These are phyloP conservation scores for Huso huso DNA, from an alignment of 2,797 vertebrate species.

Conservation along the genomic window DNA sequence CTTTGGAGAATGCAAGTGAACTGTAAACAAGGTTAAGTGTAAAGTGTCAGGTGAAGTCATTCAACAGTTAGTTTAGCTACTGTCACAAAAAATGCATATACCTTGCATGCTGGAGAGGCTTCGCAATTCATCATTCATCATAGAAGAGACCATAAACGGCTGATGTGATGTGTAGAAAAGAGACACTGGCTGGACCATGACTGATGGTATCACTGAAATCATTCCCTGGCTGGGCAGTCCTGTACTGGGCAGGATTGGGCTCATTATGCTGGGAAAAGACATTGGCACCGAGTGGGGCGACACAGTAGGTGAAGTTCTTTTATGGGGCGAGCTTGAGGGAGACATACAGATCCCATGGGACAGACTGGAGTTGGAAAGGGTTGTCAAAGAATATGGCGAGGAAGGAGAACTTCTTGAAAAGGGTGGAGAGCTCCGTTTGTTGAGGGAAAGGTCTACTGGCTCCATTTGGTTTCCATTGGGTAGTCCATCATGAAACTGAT, in stretches of 20 bases:
- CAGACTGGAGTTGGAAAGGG: constrained; percentile 52
- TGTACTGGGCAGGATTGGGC: constrained; percentile 55
- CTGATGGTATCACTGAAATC: constrained; percentile 65
- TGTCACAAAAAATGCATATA: neutral
- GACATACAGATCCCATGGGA: constrained; percentile 61
- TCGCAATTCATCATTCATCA: constrained; percentile 65
- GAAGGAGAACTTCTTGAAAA: constrained; percentile 64
- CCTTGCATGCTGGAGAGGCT: constrained; percentile 59
- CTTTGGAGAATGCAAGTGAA: neutral
- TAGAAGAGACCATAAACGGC: constrained; percentile 69
- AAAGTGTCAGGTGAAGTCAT: too few relatives aligned
- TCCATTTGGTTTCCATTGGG: constrained; percentile 75
- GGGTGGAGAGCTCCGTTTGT: constrained; percentile 74
- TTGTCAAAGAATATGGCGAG: constrained; percentile 56
- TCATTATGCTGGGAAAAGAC: constrained; percentile 64
- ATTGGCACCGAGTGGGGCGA: constrained; percentile 66
- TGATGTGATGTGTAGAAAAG: constrained; percentile 78
- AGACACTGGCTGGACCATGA: constrained; percentile 78
- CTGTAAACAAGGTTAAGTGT: neutral
- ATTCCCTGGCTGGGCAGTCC: constrained; percentile 63
- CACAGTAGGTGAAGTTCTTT: constrained; percentile 53
- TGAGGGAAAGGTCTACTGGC: constrained; percentile 88
- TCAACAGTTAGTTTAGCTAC: neutral
- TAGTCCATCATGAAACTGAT: constrained; percentile 50
- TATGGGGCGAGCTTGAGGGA: constrained; percentile 59